A percentile compares a stretch with the other conserved stretches of the same genome.
phyloP scores from a whole-genome alignment of 2,888 invertebrate species.

The Sarcophaga carnaria region DNA sequence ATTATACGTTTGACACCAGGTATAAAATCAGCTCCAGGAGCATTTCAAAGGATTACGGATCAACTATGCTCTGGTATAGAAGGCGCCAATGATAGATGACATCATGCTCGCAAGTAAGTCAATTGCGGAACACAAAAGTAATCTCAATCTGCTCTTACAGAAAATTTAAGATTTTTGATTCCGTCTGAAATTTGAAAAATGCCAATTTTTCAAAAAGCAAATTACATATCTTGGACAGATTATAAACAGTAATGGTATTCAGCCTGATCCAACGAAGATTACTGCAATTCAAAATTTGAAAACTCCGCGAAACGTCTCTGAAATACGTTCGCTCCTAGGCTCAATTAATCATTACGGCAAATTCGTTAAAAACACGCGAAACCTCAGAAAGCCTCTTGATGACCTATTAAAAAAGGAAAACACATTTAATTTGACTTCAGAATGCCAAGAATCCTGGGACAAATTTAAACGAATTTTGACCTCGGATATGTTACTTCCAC shows the following conservation, averaged over 20 bases:
- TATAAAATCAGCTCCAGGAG: constrained; percentile 69
- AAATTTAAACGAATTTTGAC: constrained; percentile 58
- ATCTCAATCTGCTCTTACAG: constrained; percentile 36
- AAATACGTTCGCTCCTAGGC: constrained; percentile 16
- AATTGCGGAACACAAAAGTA: constrained; percentile 42
- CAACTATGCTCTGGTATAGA: constrained; percentile 58
- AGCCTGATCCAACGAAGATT: constrained; percentile 20
- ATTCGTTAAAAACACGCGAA: constrained; percentile 33
- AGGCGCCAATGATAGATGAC: constrained; percentile 60
- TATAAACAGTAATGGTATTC: constrained; percentile 11
- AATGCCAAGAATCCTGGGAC: constrained; percentile 45
- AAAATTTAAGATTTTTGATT: constrained; percentile 53
- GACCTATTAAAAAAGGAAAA: constrained; percentile 14
- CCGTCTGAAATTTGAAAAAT: constrained; percentile 52
- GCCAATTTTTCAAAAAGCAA: constrained; percentile 42
- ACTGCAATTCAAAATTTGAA: constrained; percentile 8
- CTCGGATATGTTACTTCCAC: constrained; percentile 29
- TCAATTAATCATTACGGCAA: constrained; percentile 48
- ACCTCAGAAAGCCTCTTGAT: constrained; percentile 33
- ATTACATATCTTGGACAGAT: constrained; percentile 31
- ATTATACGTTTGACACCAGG: constrained; percentile 68
- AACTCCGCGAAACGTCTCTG: constrained; percentile 23
- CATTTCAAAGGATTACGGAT: constrained; percentile 64
- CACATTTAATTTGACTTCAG: constrained; percentile 39
- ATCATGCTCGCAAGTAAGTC: constrained; percentile 54